Evolutionary conservation across 2,797 vertebrate species (phyloP), one percentile per base, ranked within the genome.

Genomic region (Urocyon cinereoargenteus): DNA sequence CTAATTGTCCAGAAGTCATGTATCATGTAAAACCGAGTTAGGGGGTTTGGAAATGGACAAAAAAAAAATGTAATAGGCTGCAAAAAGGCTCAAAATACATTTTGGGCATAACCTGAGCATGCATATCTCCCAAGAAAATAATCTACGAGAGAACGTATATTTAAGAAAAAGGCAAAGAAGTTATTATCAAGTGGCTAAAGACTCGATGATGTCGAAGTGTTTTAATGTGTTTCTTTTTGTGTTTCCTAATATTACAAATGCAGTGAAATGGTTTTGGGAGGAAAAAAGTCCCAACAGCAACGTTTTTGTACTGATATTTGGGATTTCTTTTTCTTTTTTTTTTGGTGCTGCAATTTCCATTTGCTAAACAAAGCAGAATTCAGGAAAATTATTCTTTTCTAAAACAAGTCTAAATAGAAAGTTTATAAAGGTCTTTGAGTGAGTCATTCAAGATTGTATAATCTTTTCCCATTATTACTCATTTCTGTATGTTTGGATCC

Each of bases 381-480:
- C 34, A 40, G 34, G 70, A 85, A 95, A 94, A 75, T 62, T 57
- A 86, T 81, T 92, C 72, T 96, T 90, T 96, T 91, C 92, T 97
- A 68, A 97, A 97, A 93, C 70, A 97, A 96, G 61, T 79, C 83
- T 68, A 96, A 89, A 85, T 28, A 68, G 82, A 91, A 97, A 86
- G 77, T 87, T 97, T 91, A 64, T 66, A 88, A 88, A 97, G 88
- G 82, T 73, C 73, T 28, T 77, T 94, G 94, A 96, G 84, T 96
- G 97, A 97, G 40, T 91, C 94, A 94, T 91, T 95, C 78, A 78
- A 82, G 55, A 96, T 59, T 89, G 86, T 92, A 84, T 94, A 86
- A 95, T 95, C 82, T 95, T 97, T 96, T 77, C 83, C 91, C 92
- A 64, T 91, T 95, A 96, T 97, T 97, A 96, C 92, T 97, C 45